Evolutionary conservation across 2,797 vertebrate genomes (phyloP).

Genomic region (Todus mexicanus): DNA sequence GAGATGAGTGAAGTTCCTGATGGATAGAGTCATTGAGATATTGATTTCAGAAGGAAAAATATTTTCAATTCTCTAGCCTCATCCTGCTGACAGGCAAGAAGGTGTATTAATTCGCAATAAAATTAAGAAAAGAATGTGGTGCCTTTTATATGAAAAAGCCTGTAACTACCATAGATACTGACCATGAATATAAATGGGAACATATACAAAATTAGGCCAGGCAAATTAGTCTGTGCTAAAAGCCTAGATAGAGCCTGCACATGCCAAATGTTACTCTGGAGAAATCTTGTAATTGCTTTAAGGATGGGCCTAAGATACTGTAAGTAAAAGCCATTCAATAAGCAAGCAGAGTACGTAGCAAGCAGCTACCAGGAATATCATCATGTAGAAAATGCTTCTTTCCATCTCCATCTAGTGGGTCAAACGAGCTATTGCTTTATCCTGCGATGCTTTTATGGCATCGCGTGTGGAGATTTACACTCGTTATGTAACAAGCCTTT

Average conservation of each 20-base stretch:
- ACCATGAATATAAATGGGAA: slow-evolving; percentile 54
- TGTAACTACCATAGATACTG: slow-evolving; percentile 28
- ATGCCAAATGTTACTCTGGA: slow-evolving; percentile 44
- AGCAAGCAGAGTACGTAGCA: neutral
- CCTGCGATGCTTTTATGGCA: neutral
- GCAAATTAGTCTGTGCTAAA: slow-evolving; percentile 34
- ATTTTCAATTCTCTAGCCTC: neutral
- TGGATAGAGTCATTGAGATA: neutral
- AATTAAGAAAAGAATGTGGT: slow-evolving; percentile 21
- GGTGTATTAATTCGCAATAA: slow-evolving; percentile 33
- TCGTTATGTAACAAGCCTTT: neutral
- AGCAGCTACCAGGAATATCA: neutral
- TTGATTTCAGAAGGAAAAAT: slow-evolving; percentile 6
- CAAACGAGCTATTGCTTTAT: neutral
- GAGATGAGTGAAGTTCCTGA: neutral
- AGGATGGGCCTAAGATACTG: slow-evolving; percentile 35
- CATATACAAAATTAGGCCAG: slow-evolving; percentile 39
- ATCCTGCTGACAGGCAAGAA: neutral
- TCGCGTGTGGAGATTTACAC: neutral
- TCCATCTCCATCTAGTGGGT: slow-evolving; percentile 73
- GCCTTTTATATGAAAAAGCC: slow-evolving; percentile 14
- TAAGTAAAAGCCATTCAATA: slow-evolving; percentile 50
- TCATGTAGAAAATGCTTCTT: slow-evolving; percentile 46
- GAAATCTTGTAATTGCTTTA: slow-evolving; percentile 54
- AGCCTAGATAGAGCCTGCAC: neutral